Evolutionary conservation across 2,888 invertebrate genomes (phyloP).

Genomic region (Oxyteleia sp.): DNA sequence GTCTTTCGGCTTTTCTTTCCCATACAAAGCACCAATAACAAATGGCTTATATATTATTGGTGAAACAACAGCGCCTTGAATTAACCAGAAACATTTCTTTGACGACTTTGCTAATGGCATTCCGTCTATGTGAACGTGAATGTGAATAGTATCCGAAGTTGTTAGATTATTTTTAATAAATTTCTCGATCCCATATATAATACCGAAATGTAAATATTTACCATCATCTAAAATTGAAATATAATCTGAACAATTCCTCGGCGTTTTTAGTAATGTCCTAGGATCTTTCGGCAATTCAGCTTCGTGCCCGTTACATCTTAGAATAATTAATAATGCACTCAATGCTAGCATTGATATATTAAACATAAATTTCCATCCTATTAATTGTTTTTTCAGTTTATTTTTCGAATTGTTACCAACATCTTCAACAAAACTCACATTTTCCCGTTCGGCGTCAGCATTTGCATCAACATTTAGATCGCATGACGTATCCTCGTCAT

Average conservation of each 20-base stretch:
- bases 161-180: background rate
- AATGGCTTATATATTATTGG: background rate
- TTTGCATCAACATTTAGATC: too few relatives aligned
- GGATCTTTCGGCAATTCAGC: slow-evolving; percentile 14
- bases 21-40: background rate
- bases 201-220: slow-evolving; percentile 37
- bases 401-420: too few relatives aligned
- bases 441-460: too few relatives aligned
- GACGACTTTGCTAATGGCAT: background rate
- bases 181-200: slow-evolving; percentile 1
- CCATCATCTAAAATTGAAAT: slow-evolving; percentile 6
- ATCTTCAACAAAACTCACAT: too few relatives aligned
- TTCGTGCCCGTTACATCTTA: slow-evolving; percentile 1
- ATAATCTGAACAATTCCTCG: background rate
- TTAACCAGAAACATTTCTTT: background rate
- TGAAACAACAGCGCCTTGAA: background rate
- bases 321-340: slow-evolving; percentile 2
- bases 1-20: background rate
- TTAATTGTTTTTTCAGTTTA: background rate
- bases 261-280: slow-evolving; percentile 21
- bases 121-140: background rate
- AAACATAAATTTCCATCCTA: background rate
- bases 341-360: slow-evolving; percentile 1
- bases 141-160: background rate
- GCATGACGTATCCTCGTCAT: too few relatives aligned